Percentiles rank a stretch among this genome's conserved stretches.
Conservation (phyloP, 2,113 vertebrate species). For the Arothron firmamentum region DNA sequence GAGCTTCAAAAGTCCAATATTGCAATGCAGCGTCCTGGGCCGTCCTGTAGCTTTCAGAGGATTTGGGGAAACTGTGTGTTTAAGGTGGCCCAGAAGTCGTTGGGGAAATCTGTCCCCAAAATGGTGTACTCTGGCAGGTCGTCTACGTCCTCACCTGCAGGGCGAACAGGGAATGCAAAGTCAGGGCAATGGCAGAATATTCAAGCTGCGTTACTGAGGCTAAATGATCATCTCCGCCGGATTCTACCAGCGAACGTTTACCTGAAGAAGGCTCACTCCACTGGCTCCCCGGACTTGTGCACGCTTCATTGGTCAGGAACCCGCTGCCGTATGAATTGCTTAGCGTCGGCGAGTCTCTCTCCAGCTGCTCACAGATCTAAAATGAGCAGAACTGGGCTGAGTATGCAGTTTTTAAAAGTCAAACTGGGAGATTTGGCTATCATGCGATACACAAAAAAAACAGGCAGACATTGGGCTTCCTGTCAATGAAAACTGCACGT, state of each 20-base stretch:
- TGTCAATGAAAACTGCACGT: slow-evolving; percentile 64
- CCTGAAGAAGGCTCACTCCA: slow-evolving; percentile 73
- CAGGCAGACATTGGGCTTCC: slow-evolving; percentile 59
- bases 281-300: slow-evolving; percentile 69
- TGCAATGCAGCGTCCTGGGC: slow-evolving; percentile 8
- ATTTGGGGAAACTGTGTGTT: rapidly evolving
- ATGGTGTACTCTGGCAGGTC: slow-evolving; percentile 37
- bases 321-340: slow-evolving; percentile 26
- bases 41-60: neutral
- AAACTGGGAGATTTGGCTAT: slow-evolving; percentile 3
- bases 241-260: slow-evolving; percentile 51
- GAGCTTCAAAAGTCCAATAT: slow-evolving; percentile 31
- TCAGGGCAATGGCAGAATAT: slow-evolving; percentile 7
- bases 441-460: slow-evolving; percentile 17
- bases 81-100: slow-evolving; percentile 4
- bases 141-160: slow-evolving; percentile 43
- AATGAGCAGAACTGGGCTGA: slow-evolving; percentile 57
- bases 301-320: slow-evolving; percentile 69
- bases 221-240: too few species aligned
- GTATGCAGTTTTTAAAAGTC: slow-evolving; percentile 16
- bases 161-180: slow-evolving; percentile 5
- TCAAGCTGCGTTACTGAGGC: too few species aligned
- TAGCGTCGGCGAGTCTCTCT: slow-evolving; percentile 53
- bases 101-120: slow-evolving; percentile 14
- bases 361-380: slow-evolving; percentile 71